Conservation (phyloP, 1,140 invertebrate species). For the Nixonia krombeini region DNA sequence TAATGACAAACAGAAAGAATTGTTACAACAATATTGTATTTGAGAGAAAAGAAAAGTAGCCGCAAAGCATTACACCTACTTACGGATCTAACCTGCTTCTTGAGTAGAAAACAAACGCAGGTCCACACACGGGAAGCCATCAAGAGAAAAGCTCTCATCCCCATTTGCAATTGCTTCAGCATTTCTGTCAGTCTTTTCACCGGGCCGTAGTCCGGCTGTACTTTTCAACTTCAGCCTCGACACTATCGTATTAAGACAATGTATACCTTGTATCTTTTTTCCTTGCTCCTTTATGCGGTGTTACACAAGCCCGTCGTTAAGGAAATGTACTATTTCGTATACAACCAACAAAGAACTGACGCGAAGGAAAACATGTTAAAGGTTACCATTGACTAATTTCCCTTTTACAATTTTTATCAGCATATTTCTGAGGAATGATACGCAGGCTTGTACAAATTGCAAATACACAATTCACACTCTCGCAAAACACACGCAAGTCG, state of each 20-base stretch:
- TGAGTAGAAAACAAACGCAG: conserved; percentile 96
- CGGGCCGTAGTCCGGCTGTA: conserved; percentile 62
- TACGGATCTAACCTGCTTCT: conserved; percentile 96
- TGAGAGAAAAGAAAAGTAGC: conserved; percentile 8
- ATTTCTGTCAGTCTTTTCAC: conserved; percentile 74
- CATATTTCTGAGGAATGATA: conserved; percentile 1
- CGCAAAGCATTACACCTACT: conserved; percentile 73
- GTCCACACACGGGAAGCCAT: conserved; percentile 97
- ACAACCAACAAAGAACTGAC: conserved; percentile 1
- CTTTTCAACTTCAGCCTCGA: conserved; percentile 52
- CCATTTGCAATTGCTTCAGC: conserved; percentile 97
- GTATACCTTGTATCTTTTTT: conserved; percentile 15
- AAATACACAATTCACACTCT: conserved; percentile 26
- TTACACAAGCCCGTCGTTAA: conserved; percentile 33
- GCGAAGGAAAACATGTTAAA: conserved; percentile 12
- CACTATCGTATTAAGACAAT: conserved; percentile 1
- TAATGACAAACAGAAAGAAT: no score
- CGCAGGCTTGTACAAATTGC: background rate
- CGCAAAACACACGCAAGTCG: conserved; percentile 52
- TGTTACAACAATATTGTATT: conserved; percentile 3
- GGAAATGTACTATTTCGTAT: conserved; percentile 27
- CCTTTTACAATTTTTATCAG: conserved; percentile 15
- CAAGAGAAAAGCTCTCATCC: conserved; percentile 94
- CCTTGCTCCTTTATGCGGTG: conserved; percentile 19
- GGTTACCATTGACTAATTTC: conserved; percentile 1